Evolutionary conservation across 1,140 invertebrate genomes (phyloP).

Genomic region (Lutraria rhynchaena): DNA sequence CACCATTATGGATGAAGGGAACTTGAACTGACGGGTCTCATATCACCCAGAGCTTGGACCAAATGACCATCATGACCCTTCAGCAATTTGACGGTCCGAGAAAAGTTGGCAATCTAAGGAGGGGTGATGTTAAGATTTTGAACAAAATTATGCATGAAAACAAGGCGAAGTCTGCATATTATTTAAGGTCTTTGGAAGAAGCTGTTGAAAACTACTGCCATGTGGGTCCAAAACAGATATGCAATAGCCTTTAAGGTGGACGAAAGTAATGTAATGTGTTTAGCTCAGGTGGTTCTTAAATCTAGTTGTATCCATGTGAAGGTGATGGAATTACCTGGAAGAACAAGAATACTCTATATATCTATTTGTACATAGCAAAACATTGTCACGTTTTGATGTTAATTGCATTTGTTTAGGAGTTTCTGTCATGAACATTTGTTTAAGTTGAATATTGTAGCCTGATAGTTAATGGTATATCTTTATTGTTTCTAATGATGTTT

Average conservation of each 20-base stretch:
- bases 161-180: slow-evolving; percentile 31
- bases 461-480: too few relatives aligned
- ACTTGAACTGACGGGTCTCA: not conserved
- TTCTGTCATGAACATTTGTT: too few relatives aligned
- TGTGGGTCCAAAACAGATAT: slow-evolving; percentile 22
- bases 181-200: slow-evolving; percentile 10
- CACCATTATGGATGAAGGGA: slow-evolving; percentile 30
- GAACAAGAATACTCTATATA: too few relatives aligned
- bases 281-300: not conserved
- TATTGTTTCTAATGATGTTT: too few relatives aligned
- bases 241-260: slow-evolving; percentile 23
- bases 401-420: too few relatives aligned
- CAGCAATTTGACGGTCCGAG: slow-evolving; percentile 26
- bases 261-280: not conserved
- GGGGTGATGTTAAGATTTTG: slow-evolving; percentile 23
- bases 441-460: too few relatives aligned
- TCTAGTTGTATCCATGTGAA: slow-evolving; percentile 8
- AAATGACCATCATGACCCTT: slow-evolving; percentile 5
- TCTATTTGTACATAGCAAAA: too few relatives aligned
- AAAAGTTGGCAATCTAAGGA: slow-evolving; percentile 33
- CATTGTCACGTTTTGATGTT: too few relatives aligned
- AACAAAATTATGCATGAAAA: slow-evolving; percentile 28
- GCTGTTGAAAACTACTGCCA: not conserved
- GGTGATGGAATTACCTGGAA: too few relatives aligned
- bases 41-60: slow-evolving; percentile 26